A percentile compares a stretch with the other conserved stretches of the same genome.
These are phyloP conservation scores for Lycorma delicatula DNA, from an alignment of 1,140 invertebrate species.

Conservation along the genomic window DNA sequence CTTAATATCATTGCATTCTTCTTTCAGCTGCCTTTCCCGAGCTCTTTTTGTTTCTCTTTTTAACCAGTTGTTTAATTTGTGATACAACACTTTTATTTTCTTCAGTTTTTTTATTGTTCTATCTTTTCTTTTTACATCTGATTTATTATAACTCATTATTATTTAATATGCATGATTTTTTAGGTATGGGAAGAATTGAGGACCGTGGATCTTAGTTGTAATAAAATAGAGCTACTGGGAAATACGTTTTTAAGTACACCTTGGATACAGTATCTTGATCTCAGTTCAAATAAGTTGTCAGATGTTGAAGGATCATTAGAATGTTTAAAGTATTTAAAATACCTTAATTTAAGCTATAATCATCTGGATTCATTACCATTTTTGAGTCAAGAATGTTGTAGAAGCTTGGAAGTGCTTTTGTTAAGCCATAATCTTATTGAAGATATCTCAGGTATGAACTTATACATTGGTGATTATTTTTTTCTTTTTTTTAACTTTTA, in stretches of 20 bases:
- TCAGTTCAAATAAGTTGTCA: slow-evolving; percentile 51
- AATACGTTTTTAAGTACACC: slow-evolving; percentile 48
- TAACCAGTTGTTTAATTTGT: too few relatives aligned
- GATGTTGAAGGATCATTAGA: slow-evolving; percentile 38
- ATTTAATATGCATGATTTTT: too few relatives aligned
- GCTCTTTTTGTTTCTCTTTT: too few relatives aligned
- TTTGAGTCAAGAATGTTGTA: slow-evolving; percentile 42
- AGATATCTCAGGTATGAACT: slow-evolving; percentile 37
- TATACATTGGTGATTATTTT: too few relatives aligned
- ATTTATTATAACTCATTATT: too few relatives aligned
- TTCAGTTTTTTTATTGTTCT: too few relatives aligned
- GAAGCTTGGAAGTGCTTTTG: slow-evolving; percentile 43
- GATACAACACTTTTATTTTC: too few relatives aligned
- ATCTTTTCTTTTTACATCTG: too few relatives aligned
- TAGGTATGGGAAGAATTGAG: slow-evolving; percentile 47
- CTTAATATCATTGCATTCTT: too few relatives aligned
- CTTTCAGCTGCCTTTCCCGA: too few relatives aligned
- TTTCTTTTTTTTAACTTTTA: too few relatives aligned
- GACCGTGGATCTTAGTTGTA: slow-evolving; percentile 47
- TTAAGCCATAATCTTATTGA: slow-evolving; percentile 49
- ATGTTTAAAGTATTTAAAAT: slow-evolving; percentile 49
- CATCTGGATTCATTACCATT: slow-evolving; percentile 46
- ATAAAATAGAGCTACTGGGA: slow-evolving; percentile 45
- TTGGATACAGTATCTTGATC: slow-evolving; percentile 47
- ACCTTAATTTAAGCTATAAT: slow-evolving; percentile 53